These are phyloP conservation scores for Acrossocheilus wenchowensis DNA, from an alignment of 2,797 vertebrate species.

Conservation along the genomic window DNA sequence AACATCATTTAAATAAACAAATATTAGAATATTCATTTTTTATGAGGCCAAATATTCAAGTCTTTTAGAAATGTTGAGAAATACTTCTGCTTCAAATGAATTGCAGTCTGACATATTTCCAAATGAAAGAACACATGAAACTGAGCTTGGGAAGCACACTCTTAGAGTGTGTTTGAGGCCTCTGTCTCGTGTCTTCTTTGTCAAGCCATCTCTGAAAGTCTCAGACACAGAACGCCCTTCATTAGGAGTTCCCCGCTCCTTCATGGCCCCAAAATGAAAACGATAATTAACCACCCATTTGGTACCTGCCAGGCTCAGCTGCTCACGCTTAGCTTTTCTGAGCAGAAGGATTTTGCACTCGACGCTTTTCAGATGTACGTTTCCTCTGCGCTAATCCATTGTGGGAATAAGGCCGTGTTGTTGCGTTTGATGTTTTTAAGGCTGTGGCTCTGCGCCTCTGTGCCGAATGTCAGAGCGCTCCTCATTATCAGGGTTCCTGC, in stretches of 20 bases:
- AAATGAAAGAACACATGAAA: background rate
- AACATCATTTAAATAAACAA: too few relatives aligned
- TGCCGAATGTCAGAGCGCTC: slow-evolving; percentile 55
- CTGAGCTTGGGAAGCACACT: background rate
- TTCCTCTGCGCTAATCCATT: slow-evolving; percentile 56
- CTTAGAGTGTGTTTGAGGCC: background rate
- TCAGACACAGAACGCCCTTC: slow-evolving; percentile 15
- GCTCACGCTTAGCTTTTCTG: slow-evolving; percentile 39
- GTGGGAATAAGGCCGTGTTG: slow-evolving; percentile 46
- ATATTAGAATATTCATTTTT: too few relatives aligned
- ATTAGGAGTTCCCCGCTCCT: slow-evolving; percentile 45
- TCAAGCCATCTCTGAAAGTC: background rate
- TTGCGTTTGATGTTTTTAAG: slow-evolving; percentile 53
- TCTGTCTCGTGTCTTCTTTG: background rate
- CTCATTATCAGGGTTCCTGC: slow-evolving; percentile 51
- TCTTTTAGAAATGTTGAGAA: too few relatives aligned
- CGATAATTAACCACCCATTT: slow-evolving; percentile 53
- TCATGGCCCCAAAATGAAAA: slow-evolving; percentile 48
- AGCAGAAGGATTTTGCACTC: slow-evolving; percentile 30
- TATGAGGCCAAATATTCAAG: too few relatives aligned
- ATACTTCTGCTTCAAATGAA: too few relatives aligned
- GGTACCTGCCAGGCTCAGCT: slow-evolving; percentile 40
- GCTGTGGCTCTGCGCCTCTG: slow-evolving; percentile 42
- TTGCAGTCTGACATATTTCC: background rate
- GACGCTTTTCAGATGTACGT: slow-evolving; percentile 43